Base-by-base conservation (phyloP, 2,113 vertebrate genomes). In the Miniopterus natalensis region DNA sequence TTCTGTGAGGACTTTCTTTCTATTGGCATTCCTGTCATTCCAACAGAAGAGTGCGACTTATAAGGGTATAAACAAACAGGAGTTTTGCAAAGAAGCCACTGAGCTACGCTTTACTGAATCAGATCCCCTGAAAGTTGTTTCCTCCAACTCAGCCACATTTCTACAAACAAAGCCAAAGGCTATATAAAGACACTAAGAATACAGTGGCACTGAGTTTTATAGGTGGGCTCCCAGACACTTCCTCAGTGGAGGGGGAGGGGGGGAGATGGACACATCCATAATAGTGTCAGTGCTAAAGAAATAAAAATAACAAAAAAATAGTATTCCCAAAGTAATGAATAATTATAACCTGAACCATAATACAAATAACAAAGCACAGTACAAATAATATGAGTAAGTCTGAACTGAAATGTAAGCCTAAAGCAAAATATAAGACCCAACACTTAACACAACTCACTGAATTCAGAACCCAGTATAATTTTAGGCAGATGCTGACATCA, bases 321-420 rank as follows among this genome's bases (percentile, higher is more conserved):
- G 20, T 74, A 79, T 17, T 57, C 18, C 45, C 55, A 95, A 93
- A 86, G 27, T 27, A 78, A 88, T 79, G 14, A 57, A 83, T 78
- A 89, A 88, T 70, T 83, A 74, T 80, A 90, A 77, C 55, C 29
- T 65, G 12, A 88, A 63, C 4, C 49, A 87, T 70, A 88, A n/a
- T 61, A 80, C 68, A 84, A 90, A 86, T 65, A 65, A 7, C 31
- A 29, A 65, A 65, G 25, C 25, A n/a, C 31, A 17, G n/a, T 17
- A 65, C 29, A 65, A 65, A 31, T 65, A 36, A 36, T 36, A 36
- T 36, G 36, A 36, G 36, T 3, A 74, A 94, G 13, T 59, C 45
- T 90, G 91, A 88, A 94, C n/a, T 55, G 65, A 95, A 96, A 89
- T 66, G 20, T 49, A 92, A 79, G 13, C 40, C 51, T 86, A 78